These are phyloP conservation scores for Panthera uncia DNA, from an alignment of 2,113 vertebrate species.

Conservation along the genomic window DNA sequence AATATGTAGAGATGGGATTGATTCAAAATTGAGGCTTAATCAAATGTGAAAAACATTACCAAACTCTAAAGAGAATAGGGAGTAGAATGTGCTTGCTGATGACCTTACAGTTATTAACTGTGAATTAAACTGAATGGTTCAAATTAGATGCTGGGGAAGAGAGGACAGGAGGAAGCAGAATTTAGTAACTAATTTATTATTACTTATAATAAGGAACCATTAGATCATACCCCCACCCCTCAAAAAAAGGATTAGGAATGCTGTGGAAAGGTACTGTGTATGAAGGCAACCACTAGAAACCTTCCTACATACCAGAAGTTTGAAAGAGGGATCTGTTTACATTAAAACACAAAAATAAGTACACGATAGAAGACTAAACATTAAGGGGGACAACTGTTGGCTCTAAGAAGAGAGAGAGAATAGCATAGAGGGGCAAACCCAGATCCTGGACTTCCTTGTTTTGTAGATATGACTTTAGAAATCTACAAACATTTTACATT, in stretches of 20 bases:
- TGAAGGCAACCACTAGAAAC: background rate
- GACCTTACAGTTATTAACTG: background rate
- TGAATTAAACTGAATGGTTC: background rate
- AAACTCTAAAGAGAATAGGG: background rate
- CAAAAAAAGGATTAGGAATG: background rate
- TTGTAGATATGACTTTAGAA: background rate
- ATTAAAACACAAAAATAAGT: background rate
- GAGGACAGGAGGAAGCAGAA: background rate
- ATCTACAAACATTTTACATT: background rate
- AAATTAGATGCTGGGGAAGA: background rate
- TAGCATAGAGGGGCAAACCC: background rate
- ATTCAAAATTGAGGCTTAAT: constrained; percentile 39
- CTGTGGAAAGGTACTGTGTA: background rate
- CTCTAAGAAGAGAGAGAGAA: background rate
- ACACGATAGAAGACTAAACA: background rate
- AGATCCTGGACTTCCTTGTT: background rate
- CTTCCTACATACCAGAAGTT: background rate
- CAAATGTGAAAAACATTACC: background rate
- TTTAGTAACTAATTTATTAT: constrained; percentile 26
- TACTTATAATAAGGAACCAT: background rate
- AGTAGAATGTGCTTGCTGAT: background rate
- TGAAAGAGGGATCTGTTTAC: background rate
- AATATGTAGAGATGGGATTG: background rate
- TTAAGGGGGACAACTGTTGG: fast-evolving
- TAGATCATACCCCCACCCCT: background rate